Conservation (phyloP, 2,888 invertebrate genomes). For the Drosophila anomelani region DNA sequence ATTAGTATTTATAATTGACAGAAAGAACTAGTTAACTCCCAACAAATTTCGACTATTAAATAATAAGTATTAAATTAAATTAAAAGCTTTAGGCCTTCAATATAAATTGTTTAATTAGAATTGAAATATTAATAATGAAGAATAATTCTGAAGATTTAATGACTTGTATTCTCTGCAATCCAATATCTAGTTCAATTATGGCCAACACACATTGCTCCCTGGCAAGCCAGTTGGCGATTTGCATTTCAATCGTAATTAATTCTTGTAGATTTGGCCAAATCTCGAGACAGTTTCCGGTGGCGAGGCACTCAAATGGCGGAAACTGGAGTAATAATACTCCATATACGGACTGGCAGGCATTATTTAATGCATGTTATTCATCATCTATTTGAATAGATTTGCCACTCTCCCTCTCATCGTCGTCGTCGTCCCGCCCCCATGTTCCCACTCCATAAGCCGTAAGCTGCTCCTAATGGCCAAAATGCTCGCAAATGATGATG, state of each 20-base stretch:
- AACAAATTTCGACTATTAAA: no score
- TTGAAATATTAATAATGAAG: no score
- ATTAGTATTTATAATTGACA: no score
- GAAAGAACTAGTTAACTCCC: no score
- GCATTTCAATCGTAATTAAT: slow-evolving; percentile 27
- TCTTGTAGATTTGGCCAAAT: slow-evolving; percentile 13
- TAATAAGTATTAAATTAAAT: no score
- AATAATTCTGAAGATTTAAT: neutral
- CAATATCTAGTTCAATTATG: slow-evolving; percentile 1
- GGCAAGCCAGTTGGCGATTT: slow-evolving; percentile 7
- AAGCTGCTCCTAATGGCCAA: slow-evolving; percentile 49
- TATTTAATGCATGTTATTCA: slow-evolving; percentile 52
- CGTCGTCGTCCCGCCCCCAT: neutral
- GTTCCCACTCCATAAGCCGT: slow-evolving; percentile 15
- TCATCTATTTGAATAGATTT: slow-evolving; percentile 55
- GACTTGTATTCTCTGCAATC: neutral
- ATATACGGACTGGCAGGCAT: slow-evolving; percentile 8
- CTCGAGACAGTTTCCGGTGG: slow-evolving; percentile 1
- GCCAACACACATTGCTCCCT: neutral
- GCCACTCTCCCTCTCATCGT: slow-evolving; percentile 8
- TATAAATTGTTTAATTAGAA: neutral
- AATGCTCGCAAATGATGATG: slow-evolving; percentile 51
- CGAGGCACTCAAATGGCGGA: neutral
- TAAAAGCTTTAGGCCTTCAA: no score
- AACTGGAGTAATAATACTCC: slow-evolving; percentile 6